Base-by-base conservation (phyloP, 2,113 vertebrate species). In the Grallaria varia region DNA sequence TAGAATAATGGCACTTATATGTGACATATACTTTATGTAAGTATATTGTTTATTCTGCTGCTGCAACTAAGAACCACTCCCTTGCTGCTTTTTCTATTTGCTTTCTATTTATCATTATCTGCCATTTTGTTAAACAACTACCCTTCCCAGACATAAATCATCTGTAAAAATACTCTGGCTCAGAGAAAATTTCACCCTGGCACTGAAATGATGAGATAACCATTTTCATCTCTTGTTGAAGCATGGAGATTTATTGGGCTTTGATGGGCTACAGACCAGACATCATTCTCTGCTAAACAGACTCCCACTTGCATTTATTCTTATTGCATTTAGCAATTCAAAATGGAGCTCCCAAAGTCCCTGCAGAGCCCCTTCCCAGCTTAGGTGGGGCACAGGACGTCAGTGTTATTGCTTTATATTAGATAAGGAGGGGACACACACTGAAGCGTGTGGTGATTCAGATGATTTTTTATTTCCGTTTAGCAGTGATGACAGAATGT, bases 161-260 rank as follows among this genome's bases (percentile, higher is more conserved):
- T 98, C 96, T 95, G 96, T 97, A 97, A 98, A 98, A 98, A 98
- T 98, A 98, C 98, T 98, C 97, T 95, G 92, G 97, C 96, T 97
- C 97, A 91, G 98, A 98, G 98, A 96, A 97, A 95, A 98, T 97
- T 98, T 97, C 96, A 66, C 98, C 95, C 98, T 98, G 98, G 98
- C 98, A 96, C 98, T 94, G 97, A 95, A 98, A 93, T 98, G 98
- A 99, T 98, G 98, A 99, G 99, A 99, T 98, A 99, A 98, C 98
- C 97, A 97, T 97, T 98, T 99, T 98, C 98, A 98, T 99, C 98
- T 99, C 98, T 98, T 97, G 97, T 98, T 98, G 98, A 98, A 98
- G 98, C 98, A 98, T 98, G 98, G 98, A 99, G 99, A 99, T 99
- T 99, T 99, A 99, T 99, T 98, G 98, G 98, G 98, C 98, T 98